Percentiles rank a stretch among this genome's conserved stretches.
Evolutionary conservation across 2,113 vertebrate genomes (phyloP).

Genomic region (Chionomys nivalis): DNA sequence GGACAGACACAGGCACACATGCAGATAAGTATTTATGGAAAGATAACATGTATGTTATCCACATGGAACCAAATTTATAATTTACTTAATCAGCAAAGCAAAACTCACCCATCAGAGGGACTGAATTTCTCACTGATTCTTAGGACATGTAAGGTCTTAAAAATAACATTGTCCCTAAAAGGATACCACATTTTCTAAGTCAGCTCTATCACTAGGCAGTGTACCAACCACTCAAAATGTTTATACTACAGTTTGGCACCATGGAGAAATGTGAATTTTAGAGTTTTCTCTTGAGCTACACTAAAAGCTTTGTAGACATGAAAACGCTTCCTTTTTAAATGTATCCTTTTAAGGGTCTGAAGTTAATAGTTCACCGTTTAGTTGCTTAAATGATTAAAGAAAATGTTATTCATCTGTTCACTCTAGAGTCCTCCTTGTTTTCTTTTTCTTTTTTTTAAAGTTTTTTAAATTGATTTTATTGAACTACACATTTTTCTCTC

Average conservation of each 20-base stretch:
- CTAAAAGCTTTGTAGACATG: not conserved
- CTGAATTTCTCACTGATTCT: not conserved
- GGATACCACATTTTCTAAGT: not conserved
- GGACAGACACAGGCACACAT: not conserved
- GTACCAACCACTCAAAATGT: not conserved
- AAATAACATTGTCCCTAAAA: not conserved
- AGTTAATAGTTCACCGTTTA: slow-evolving; percentile 18
- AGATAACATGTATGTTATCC: not conserved
- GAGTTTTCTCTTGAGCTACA: not conserved
- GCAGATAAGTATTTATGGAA: not conserved
- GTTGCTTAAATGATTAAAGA: slow-evolving; percentile 28
- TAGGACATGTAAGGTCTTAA: not conserved
- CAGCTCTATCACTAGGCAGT: not conserved
- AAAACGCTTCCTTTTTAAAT: slow-evolving; percentile 38
- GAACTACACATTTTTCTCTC: no score
- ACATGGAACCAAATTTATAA: not conserved
- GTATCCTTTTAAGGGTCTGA: not conserved
- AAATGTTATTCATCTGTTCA: no score
- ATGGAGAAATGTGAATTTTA: slow-evolving; percentile 7
- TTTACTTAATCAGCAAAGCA: not conserved
- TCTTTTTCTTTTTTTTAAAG: no score
- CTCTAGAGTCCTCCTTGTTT: not conserved
- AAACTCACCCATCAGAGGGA: not conserved
- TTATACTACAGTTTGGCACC: not conserved
- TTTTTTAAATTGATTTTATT: no score